Percentiles rank a stretch among this genome's conserved stretches.
Conservation (phyloP, 2,113 vertebrate genomes). For the Tapirus terrestris region DNA sequence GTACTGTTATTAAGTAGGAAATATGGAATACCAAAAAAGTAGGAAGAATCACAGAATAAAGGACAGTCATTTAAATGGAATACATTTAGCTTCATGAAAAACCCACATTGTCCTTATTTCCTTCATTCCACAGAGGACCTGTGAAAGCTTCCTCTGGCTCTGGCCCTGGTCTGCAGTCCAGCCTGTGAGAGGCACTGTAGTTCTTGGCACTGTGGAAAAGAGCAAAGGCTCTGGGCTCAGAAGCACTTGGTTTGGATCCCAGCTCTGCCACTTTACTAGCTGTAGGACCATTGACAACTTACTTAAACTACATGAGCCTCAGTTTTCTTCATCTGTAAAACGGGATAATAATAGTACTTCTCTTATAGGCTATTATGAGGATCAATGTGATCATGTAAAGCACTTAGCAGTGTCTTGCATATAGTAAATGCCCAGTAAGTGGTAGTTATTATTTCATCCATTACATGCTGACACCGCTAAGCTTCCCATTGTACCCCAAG, state of each 20-base stretch:
- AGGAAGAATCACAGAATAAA: slow-evolving; percentile 27
- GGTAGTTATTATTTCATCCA: background rate
- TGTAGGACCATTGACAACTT: background rate
- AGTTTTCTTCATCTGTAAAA: slow-evolving; percentile 17
- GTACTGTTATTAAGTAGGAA: background rate
- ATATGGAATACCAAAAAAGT: background rate
- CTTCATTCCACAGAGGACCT: background rate
- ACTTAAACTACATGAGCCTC: background rate
- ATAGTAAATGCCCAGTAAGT: background rate
- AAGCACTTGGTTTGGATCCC: background rate
- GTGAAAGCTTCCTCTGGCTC: background rate
- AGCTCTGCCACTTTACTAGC: background rate
- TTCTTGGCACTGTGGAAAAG: background rate
- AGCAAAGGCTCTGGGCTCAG: background rate
- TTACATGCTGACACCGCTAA: background rate
- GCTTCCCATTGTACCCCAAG: background rate
- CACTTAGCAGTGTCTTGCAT: background rate
- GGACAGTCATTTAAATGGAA: background rate
- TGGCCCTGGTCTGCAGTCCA: background rate
- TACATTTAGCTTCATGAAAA: background rate
- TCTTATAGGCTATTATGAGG: background rate
- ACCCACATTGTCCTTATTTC: background rate
- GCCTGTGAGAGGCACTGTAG: background rate
- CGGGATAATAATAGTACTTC: background rate
- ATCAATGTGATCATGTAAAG: background rate